phyloP scores from a whole-genome alignment of 2,888 invertebrate species.

The Pherbina coryleti region DNA sequence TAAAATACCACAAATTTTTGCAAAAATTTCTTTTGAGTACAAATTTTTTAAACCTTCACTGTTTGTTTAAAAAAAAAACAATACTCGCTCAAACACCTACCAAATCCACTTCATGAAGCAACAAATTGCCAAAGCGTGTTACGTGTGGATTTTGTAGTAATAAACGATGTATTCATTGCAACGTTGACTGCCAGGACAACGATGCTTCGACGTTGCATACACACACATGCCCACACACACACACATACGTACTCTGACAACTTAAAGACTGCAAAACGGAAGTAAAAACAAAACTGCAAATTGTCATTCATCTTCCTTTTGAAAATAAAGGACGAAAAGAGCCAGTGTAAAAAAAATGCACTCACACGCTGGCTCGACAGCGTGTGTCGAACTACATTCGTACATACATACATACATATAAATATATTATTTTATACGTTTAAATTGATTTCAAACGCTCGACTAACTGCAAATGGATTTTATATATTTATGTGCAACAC shows the following conservation, averaged over 20 bases:
- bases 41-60: background rate
- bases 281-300: constrained; percentile 36
- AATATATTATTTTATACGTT: constrained; percentile 34
- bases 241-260: background rate
- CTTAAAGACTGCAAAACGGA: constrained; percentile 1
- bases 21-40: background rate
- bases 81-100: constrained; percentile 21
- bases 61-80: background rate
- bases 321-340: background rate
- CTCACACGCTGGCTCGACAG: background rate
- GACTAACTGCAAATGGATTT: constrained; percentile 46
- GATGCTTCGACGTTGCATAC: background rate
- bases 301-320: constrained; percentile 34
- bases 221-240: background rate
- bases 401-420: background rate
- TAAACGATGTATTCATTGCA: constrained; percentile 19
- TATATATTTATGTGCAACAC: constrained; percentile 15
- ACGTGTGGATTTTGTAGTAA: constrained; percentile 29
- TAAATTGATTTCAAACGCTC: constrained; percentile 48
- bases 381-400: constrained; percentile 1
- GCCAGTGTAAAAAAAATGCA: background rate
- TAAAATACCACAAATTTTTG: too few species aligned
- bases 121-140: constrained; percentile 38
- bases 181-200: background rate
- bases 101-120: constrained; percentile 25